Evolutionary conservation across 2,113 vertebrate species (phyloP).

Genomic region (Heptranchias perlo): DNA sequence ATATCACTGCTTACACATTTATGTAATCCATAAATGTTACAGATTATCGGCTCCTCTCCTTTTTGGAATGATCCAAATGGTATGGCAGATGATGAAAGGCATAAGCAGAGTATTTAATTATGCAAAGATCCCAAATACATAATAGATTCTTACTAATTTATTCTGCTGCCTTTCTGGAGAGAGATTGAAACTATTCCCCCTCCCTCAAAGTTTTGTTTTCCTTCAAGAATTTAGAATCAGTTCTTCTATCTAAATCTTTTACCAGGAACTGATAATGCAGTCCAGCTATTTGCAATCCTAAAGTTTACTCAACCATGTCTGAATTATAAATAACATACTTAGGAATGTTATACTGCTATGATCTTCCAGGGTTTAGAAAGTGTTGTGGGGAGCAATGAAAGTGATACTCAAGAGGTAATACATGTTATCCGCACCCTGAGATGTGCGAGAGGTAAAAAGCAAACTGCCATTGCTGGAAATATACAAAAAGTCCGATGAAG

Average conservation of each 20-base stretch:
- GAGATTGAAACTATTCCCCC: background rate
- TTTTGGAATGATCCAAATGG: background rate
- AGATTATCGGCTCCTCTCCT: background rate
- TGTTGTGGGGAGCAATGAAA: background rate
- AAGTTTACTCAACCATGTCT: background rate
- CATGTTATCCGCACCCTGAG: background rate
- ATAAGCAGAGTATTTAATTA: background rate
- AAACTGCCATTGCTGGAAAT: background rate
- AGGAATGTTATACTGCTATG: background rate
- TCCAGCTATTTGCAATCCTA: background rate
- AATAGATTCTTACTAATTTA: background rate
- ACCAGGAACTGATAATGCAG: background rate
- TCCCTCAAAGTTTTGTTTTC: background rate
- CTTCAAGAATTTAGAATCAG: background rate
- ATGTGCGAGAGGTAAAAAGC: background rate
- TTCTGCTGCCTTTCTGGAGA: background rate
- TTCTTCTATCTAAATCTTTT: background rate
- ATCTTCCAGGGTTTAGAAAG: background rate
- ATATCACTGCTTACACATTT: background rate
- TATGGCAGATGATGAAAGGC: background rate
- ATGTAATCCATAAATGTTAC: background rate
- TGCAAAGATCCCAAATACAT: background rate
- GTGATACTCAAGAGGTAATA: background rate
- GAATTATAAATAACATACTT: background rate
- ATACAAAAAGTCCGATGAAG: background rate